Conservation (phyloP, 2,113 vertebrate genomes). For the Aegithalos caudatus region DNA sequence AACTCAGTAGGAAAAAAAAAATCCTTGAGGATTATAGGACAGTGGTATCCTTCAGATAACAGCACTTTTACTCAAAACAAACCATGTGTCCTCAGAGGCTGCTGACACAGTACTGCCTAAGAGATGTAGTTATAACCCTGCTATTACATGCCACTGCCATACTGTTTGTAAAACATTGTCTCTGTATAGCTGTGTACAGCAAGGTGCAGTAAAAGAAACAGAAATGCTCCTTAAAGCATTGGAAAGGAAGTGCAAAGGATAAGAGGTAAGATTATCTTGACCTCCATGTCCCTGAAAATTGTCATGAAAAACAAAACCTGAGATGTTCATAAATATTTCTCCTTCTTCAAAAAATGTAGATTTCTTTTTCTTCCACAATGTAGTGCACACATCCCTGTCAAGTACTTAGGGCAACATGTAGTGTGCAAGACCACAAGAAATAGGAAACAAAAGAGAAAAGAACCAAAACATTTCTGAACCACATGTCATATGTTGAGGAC, state of each 20-base stretch:
- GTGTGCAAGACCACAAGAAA: neutral
- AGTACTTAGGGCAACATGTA: neutral
- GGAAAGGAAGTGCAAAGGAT: neutral
- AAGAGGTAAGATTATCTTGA: neutral
- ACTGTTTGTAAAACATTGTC: neutral
- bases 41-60: neutral
- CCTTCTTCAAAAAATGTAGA: neutral
- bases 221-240: neutral
- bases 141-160: neutral
- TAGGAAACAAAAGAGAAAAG: neutral
- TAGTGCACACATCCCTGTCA: neutral
- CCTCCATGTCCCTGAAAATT: fast-evolving
- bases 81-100: neutral
- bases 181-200: neutral
- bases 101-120: neutral
- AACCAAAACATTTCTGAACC: neutral
- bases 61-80: neutral
- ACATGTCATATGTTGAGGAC: fast-evolving
- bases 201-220: neutral
- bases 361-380: neutral
- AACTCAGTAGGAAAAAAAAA: neutral
- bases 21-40: neutral
- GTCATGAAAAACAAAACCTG: neutral
- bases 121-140: neutral
- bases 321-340: neutral